Evolutionary conservation across 2,797 vertebrate species (phyloP), one percentile per base, ranked within the genome.

Genomic region (Melanogrammus aeglefinus): DNA sequence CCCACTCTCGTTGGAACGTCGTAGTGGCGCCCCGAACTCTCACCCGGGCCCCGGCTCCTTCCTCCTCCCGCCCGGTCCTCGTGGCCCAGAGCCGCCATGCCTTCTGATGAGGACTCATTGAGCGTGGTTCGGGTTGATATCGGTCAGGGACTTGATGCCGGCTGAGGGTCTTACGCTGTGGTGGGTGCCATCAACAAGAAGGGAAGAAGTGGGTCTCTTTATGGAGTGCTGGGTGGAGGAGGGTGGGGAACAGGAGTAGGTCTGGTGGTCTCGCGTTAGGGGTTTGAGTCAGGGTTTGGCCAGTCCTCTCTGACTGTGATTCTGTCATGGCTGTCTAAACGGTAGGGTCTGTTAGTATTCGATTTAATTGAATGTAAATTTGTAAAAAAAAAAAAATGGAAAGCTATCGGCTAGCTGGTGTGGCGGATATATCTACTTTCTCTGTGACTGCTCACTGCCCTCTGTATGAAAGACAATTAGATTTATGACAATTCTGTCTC

Each of bases 1-100:
- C 27, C 76, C 47, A 1, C 75, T 75, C 10, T 79, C 80, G 9
- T 77, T 76, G 66, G 72, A n/a, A 77, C 36, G 78, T 78, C 39
- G 76, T 73, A 1, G 36, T 69, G 29, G 44, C 66, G 69, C n/a
- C 29, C 44, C 7, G 7, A 44, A n/a, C 24, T 18, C 69, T 24
- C 13, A n/a, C 12, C 5, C 21, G 14, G 21, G 38, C 18, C 39
- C 18, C 6, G 29, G 72, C 47, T 35, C n/a, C 74, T 14, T 75
- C 69, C 44, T n/a, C 81, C 71, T 70, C 35, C n/a, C n/a, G n/a
- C n/a, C n/a, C 75, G 13, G 0, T 69, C 78, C n/a, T 75, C 75
- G 6, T 76, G 80, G 4, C 77, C 38, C n/a, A 69, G 63, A 0
- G 63, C n/a, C 63, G 63, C 63, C 63, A 69, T 69, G 63, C 63